Base-by-base conservation (phyloP, 1,140 invertebrate genomes). In the Bombus vancouverensis region DNA sequence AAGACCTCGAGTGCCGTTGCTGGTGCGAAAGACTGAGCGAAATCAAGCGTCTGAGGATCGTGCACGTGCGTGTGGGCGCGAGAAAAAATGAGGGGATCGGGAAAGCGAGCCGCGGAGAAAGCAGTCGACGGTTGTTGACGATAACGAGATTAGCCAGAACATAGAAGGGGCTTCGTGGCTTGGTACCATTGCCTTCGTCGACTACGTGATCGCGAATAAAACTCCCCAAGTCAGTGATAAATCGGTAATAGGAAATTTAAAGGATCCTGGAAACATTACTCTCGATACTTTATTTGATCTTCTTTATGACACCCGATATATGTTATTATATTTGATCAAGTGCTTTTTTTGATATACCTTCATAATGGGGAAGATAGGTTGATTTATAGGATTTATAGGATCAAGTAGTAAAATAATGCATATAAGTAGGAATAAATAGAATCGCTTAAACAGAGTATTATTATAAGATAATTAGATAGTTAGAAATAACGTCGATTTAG, bases 111-210 rank as follows among this genome's bases (percentile, higher is more conserved):
- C 77, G 9, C 68, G 76, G 88, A 66, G 83, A 83, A 89, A 83
- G 81, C 73, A 92, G 82, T 76, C 79, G 87, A 86, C 90, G 89
- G 86, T 77, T 82, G 87, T 82, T 88, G 87, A 90, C 90, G 83
- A 88, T 92, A 92, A 92, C 90, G 81, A 92, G 92, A 92, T 92
- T 92, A 92, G 85, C 81, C 70, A 28, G 70, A 42, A 66, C 86
- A 80, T 78, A 78, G 85, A 80, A 90, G 74, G 86, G 90, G 86
- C 89, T 92, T 91, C 90, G 53, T 86, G 66, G 37, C 72, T 13
- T 53, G 80, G 39, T 37, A 42, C 53, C 39, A 42, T 74, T 57
- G 68, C 71, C 78, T 47, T 18, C 62, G 71, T 70, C 28, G 66
- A 34, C 59, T 42, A 37, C 66, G 74, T 74, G 47, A 73, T 89